phyloP scores from a whole-genome alignment of 1,140 invertebrate species.

The Polyergus mexicanus region DNA sequence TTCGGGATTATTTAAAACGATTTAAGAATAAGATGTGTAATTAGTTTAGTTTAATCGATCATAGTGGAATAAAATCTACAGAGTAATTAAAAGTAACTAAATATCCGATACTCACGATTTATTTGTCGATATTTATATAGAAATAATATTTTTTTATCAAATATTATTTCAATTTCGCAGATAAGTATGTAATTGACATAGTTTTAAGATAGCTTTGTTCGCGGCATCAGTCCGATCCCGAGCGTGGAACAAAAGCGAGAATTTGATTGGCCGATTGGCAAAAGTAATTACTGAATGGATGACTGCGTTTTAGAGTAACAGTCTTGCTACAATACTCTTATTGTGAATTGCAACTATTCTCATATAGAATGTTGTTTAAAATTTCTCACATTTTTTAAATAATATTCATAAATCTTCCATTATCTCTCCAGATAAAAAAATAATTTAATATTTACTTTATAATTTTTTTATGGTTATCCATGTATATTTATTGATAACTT shows the following conservation, averaged over 20 bases:
- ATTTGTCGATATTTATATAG: constrained; percentile 34
- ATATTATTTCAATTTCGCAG: constrained; percentile 13
- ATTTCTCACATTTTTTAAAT: neutral
- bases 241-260: constrained; percentile 40
- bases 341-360: constrained; percentile 16
- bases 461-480: no score
- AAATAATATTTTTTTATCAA: constrained; percentile 6
- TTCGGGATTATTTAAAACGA: neutral
- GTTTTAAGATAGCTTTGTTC: constrained; percentile 42
- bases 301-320: constrained; percentile 60
- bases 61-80: neutral
- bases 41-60: neutral
- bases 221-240: neutral
- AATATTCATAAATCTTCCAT: no score
- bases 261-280: constrained; percentile 60
- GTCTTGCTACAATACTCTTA: constrained; percentile 34
- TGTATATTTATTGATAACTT: no score
- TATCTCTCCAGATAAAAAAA: no score
- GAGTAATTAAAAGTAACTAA: neutral
- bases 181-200: constrained; percentile 48
- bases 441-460: no score
- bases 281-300: constrained; percentile 67
- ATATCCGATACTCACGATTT: constrained; percentile 20
- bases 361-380: neutral
- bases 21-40: constrained; percentile 12